These are phyloP conservation scores for Catharus bicknelli DNA, from an alignment of 2,113 vertebrate species.

Conservation along the genomic window DNA sequence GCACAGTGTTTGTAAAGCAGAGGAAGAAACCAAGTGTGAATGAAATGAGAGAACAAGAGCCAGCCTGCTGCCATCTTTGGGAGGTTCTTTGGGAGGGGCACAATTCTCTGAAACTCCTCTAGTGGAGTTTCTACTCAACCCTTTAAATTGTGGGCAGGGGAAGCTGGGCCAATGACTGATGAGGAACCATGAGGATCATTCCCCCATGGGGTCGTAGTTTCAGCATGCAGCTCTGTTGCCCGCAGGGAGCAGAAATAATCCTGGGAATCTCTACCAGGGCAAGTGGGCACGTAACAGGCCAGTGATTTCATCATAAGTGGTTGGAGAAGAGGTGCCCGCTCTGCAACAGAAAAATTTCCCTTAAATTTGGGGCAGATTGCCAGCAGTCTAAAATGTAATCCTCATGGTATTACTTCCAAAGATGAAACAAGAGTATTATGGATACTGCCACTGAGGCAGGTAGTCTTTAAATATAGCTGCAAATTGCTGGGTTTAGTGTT, in stretches of 20 bases:
- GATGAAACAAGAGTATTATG: neutral
- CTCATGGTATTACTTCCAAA: neutral
- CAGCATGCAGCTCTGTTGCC: neutral
- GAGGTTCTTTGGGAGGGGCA: fast-evolving
- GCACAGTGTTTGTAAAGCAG: neutral
- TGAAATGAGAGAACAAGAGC: neutral
- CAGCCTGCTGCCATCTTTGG: fast-evolving
- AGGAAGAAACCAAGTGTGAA: neutral
- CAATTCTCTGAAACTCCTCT: neutral
- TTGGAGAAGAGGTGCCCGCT: neutral
- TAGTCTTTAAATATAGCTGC: conserved; percentile 17
- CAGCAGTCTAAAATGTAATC: neutral
- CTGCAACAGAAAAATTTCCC: neutral
- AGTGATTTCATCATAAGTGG: neutral
- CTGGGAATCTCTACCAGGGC: neutral
- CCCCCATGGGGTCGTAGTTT: fast-evolving
- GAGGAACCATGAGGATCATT: neutral
- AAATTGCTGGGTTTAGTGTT: neutral
- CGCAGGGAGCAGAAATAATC: neutral
- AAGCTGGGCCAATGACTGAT: neutral
- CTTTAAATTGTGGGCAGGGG: neutral
- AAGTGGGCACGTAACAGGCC: fast-evolving
- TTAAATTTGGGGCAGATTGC: neutral
- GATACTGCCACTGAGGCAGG: neutral
- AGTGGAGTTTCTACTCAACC: neutral